Base-by-base conservation (phyloP, 2,797 vertebrate species). In the Tarsius wallacei region DNA sequence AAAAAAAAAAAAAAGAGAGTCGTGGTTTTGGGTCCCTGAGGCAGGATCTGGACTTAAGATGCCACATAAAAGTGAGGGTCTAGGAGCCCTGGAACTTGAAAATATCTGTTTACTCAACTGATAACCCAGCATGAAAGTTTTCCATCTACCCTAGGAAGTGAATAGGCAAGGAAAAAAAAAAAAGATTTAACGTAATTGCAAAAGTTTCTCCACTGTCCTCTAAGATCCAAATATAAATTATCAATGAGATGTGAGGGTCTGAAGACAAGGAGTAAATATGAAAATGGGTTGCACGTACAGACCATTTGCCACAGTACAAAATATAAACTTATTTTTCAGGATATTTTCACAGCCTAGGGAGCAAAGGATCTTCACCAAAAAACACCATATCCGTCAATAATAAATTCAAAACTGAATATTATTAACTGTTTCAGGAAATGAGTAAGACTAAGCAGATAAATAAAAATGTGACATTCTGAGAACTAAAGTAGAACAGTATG, bases 341-440 rank as follows among this genome's bases (percentile, higher is more conserved):
- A 57, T 47, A 84, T 7, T 77, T 71, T 77, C 61, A 93, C 22
- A 63, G 2, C 26, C 63, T 33, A 33, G 5, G 36, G 26, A 42
- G 5, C 5, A 83, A 74, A 88, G 15, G 21, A 68, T 21, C 21
- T 57, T 83, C 59, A 83, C 3, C 88, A 33, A 42, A 88, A 91
- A 84, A 95, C 28, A 66, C 21, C 51, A 87, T 21, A 47, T 53
- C 51, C 33, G 76, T 31, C n/a, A 87, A 74, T 26, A 70, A 92
- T 42, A 26, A 87, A 76, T 59, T 74, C 31, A 82, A 95, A 68
- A 92, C 77, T n/a, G 73, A 91, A 24, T 66, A 82, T 33, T 59
- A 81, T 28, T 71, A 71, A 86, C 59, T 92, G 82, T 1, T 66
- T 16, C 73, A 51, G 66, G 31, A 93, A 89, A 85, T 55, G 24